Evolutionary conservation across 92 coral and sea anemone species (phyloP), one percentile per base, ranked within the genome.

Genomic region (Anthopleura xanthogrammica): DNA sequence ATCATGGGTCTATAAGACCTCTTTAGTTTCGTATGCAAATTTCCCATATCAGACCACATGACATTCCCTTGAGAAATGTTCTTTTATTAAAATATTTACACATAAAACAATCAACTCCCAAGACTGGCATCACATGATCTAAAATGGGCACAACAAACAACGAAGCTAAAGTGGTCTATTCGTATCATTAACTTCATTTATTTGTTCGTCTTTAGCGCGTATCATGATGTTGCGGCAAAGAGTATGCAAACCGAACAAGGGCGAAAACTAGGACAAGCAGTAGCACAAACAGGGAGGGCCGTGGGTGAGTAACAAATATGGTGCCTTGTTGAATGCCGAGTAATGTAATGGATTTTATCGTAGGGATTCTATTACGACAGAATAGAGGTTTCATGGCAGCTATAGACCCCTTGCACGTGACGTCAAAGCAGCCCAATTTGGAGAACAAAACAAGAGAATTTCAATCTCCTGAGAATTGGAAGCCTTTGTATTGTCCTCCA

Each of bases 261-360:
- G n/a, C 91, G 91, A 3, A 88, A 87, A 77, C 85, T 93, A 54
- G 98, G 94, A n/a, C 86, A 91, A 77, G 98, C 98, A 66, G 95
- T 93, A 39, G 90, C 88, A 54, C 87, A 88, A 52, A 91, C 94
- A 24, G 85, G 94, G n/a, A 88, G 82, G 19, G 94, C 86, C 46
- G 94, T 91, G 20, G 94, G 94, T 91, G 78, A 14, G 94, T 75
- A 70, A 7, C 13, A 7, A 79, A 29, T 29, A 29, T 1, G 36
- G 36, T 39, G 52, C 79, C 82, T 20, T 46, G 5, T 39, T 19
- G 36, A 17, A 58, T 58, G 13, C 64, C n/a, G 2, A 5, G n/a
- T 19, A 19, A 4, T 14, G 64, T 14, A 19, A 29, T 29, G 36
- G 36, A 29, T 29, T 29, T 29, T 29, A 29, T 29, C 36, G 36